Base-by-base conservation (phyloP, 92 coral and sea anemone genomes). In the Micromussa lordhowensis region DNA sequence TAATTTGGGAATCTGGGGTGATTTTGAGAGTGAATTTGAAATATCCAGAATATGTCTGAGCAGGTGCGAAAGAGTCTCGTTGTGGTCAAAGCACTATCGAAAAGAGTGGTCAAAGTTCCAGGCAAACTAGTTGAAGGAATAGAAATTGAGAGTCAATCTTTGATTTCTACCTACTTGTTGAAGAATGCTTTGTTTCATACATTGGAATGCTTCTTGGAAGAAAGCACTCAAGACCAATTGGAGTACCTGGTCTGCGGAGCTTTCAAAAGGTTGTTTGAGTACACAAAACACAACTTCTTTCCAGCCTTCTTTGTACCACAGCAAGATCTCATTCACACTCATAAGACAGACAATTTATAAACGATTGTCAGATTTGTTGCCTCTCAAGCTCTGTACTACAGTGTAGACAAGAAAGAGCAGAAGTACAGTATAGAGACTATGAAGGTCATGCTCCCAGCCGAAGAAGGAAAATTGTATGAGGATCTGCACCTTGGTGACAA, bases 261-360 rank as follows among this genome's bases (percentile, higher is more conserved):
- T 63, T 87, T 87, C 74, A 87, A 73, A 49, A 51, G 90, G 53
- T 73, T 87, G 76, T 77, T 59, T 68, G 78, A 87, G 5, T 55
- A 53, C 53, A 73, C 90, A 77, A 73, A 55, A 66, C 78, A 78
- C 58, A 32, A 31, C 78, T 68, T 28, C 63, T 78, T 87, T 44
- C 90, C 90, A 63, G 74, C 78, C 30, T 87, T 87, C 79, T 87
- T 87, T 78, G 90, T 87, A 64, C 90, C 90, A 53, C 34, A 26
- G 70, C 90, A 87, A 54, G 51, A 87, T 66, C 49, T 87, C 36
- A 19, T 87, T 66, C 79, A 79, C 68, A 87, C 79, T 24, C 76
- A 77, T 66, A 87, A 29, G 48, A 73, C 61, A 44, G 90, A 87
- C 84, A 79, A 68, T 82, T 26, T 31, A 72, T 15, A 30, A 80